Evolutionary conservation across 2,113 vertebrate species (phyloP).

Genomic region (Lycaon pictus): DNA sequence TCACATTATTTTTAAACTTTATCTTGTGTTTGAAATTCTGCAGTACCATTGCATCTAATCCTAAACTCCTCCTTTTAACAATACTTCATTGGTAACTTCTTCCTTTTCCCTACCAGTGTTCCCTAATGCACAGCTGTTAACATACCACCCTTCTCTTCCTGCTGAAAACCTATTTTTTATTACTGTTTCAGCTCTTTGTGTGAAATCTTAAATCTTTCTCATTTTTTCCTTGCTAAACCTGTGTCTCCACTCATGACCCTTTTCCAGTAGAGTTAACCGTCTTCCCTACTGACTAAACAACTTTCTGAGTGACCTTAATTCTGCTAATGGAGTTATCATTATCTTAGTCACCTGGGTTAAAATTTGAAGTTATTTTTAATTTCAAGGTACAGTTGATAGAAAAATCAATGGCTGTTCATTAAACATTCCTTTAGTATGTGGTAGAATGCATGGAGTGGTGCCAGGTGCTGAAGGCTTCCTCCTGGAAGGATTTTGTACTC

Average conservation of each 20-base stretch:
- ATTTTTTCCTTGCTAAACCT: slow-evolving; percentile 26
- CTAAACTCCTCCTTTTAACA: not conserved
- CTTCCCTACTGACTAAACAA: not conserved
- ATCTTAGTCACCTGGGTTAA: slow-evolving; percentile 38
- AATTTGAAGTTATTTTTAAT: not conserved
- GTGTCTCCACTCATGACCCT: not conserved
- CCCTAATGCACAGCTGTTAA: not conserved
- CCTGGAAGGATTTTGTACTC: not conserved
- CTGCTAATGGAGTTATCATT: not conserved
- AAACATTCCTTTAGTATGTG: not conserved
- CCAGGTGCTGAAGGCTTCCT: not conserved
- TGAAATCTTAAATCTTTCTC: slow-evolving; percentile 22
- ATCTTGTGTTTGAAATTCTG: not conserved
- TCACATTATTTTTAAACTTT: not conserved
- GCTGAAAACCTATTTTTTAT: slow-evolving; percentile 11
- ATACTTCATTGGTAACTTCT: not conserved
- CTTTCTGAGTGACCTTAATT: slow-evolving; percentile 1
- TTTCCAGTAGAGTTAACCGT: not conserved
- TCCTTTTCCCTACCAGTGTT: not conserved
- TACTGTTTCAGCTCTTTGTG: not conserved
- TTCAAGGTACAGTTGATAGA: slow-evolving; percentile 16
- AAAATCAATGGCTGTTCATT: slow-evolving; percentile 4
- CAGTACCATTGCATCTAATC: not conserved
- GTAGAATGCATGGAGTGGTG: not conserved
- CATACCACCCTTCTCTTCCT: not conserved